Evolutionary conservation across 1,140 invertebrate species (phyloP).

Genomic region (Cardiocondyla obscurior): DNA sequence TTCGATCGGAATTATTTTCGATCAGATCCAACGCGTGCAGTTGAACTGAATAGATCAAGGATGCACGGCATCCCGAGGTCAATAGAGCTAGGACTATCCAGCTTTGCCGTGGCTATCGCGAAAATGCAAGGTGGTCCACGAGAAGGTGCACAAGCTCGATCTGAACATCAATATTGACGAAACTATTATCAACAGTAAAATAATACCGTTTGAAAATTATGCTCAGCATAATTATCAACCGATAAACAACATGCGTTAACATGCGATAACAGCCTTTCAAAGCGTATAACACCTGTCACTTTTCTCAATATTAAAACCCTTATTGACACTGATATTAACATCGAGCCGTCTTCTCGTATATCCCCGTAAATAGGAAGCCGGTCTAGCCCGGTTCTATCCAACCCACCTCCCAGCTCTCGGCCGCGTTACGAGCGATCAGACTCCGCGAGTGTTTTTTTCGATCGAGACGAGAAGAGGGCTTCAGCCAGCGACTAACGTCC

Average conservation of each 20-base stretch:
- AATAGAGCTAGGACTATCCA: background rate
- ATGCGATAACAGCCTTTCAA: conserved; percentile 1
- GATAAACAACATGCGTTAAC: background rate
- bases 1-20: background rate
- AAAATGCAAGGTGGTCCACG: background rate
- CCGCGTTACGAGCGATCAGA: conserved; percentile 30
- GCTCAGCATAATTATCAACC: background rate
- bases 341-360: background rate
- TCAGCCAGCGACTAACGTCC: conserved; percentile 19
- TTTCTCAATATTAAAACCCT: background rate
- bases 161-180: background rate
- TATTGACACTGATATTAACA: background rate
- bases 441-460: background rate
- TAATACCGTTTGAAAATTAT: no score
- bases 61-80: background rate
- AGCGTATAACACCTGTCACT: background rate
- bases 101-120: background rate
- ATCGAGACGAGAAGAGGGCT: conserved; percentile 32
- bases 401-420: conserved; percentile 2
- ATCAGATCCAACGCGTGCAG: background rate
- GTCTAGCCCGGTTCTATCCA: conserved; percentile 4
- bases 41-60: background rate
- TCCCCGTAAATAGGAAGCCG: background rate
- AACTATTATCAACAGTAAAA: conserved; percentile 21
- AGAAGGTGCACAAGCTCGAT: background rate